These are phyloP conservation scores for Sinhomidia bicolor DNA, from an alignment of 2,888 invertebrate genomes.

Conservation along the genomic window DNA sequence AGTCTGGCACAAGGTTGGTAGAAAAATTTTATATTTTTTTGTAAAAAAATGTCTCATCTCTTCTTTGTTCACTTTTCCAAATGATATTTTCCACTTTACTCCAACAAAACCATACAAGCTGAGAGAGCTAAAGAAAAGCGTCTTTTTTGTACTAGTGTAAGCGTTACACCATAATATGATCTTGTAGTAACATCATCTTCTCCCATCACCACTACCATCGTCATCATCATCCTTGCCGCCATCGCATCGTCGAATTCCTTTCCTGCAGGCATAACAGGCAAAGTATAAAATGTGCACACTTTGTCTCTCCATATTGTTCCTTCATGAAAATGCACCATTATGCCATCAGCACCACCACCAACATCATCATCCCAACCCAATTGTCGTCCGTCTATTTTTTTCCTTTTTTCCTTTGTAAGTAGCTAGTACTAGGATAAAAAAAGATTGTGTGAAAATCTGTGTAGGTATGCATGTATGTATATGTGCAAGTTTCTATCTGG, in stretches of 20 bases:
- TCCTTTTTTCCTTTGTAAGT: too few species aligned
- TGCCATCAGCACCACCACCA: neutral
- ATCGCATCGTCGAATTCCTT: slow-evolving; percentile 25
- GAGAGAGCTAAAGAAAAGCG: neutral
- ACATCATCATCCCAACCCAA: too few species aligned
- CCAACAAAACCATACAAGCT: neutral
- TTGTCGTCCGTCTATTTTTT: neutral
- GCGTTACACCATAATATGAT: neutral
- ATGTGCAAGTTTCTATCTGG: neutral
- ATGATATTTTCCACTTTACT: neutral
- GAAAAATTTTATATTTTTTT: neutral
- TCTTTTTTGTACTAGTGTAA: neutral
- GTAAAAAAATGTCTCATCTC: slow-evolving; percentile 6
- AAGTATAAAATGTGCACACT: slow-evolving; percentile 28
- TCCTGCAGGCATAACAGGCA: slow-evolving; percentile 50
- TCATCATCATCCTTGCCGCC: slow-evolving; percentile 21
- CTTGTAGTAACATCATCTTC: slow-evolving; percentile 39
- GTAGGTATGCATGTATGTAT: neutral
- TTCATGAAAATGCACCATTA: neutral
- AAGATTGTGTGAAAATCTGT: neutral
- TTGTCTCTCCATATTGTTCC: slow-evolving; percentile 40
- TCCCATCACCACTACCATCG: neutral
- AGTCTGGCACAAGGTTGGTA: neutral
- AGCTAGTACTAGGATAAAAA: too few species aligned
- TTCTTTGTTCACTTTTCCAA: neutral